Evolutionary conservation across 2,113 vertebrate species (phyloP).

Genomic region (Rafetus swinhoei): DNA sequence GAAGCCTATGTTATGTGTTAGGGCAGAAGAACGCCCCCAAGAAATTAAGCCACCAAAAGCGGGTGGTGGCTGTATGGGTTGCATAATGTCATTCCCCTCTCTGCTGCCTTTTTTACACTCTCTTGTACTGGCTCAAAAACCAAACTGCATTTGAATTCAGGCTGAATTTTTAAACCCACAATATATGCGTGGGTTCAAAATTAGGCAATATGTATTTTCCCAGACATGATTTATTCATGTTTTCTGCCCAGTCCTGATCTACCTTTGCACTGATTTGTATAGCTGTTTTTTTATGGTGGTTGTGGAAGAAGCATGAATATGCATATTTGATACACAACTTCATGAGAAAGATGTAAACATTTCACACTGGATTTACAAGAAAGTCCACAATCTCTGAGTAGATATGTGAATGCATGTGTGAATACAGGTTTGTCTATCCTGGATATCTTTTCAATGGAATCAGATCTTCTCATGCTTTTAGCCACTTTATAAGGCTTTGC

Average conservation of each 20-base stretch:
- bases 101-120: background rate
- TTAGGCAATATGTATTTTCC: background rate
- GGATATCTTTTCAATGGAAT: background rate
- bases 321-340: background rate
- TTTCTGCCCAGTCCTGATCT: background rate
- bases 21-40: background rate
- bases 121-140: background rate
- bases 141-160: background rate
- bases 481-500: background rate
- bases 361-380: background rate
- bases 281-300: background rate
- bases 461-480: background rate
- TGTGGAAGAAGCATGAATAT: background rate
- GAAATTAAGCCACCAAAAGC: background rate
- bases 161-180: background rate
- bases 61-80: background rate
- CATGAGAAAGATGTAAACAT: background rate
- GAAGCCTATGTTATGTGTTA: background rate
- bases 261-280: background rate
- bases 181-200: background rate
- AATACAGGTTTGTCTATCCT: background rate
- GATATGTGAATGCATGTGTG: background rate
- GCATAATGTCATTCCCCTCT: background rate
- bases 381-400: background rate
- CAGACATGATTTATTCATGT: background rate